Evolutionary conservation across 2,888 invertebrate species (phyloP), one percentile per base, ranked within the genome.

Genomic region (Pyrrhia umbra): DNA sequence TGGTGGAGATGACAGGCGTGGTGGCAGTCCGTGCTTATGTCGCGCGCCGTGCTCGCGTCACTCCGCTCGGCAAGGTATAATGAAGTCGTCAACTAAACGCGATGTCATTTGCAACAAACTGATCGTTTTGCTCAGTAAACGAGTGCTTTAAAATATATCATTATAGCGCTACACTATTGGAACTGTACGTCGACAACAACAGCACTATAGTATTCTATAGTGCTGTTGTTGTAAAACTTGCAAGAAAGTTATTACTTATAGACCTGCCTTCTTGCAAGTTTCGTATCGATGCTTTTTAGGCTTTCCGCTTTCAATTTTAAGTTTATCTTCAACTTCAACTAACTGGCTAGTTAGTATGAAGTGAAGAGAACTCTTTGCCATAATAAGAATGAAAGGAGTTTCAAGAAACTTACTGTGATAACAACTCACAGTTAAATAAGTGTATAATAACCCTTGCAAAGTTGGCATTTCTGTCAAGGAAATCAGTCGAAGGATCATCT

Each of bases 21-120:
- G 21, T 6, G 42, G 10, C n/a, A 18, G 30, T 0, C 25, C 8
- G 20, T n/a, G 51, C 63, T 61, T 34, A 52, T 60, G 56, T 49
- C 37, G 37, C 47, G 45, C 13, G 34, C 23, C n/a, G 47, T n/a
- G 18, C 5, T 16, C 25, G 37, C 58, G 61, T 46, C 78, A 60
- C 57, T 62, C 30, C 47, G 42, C 30, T 30, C 30, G 25, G 46
- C 37, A 40, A 54, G 60, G 56, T 61, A 61, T 55, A 54, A 77
- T 77, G 39, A 54, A 73, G 67, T 58, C 72, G 43, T 80, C 75
- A 74, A 45, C 20, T 61, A 68, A 69, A 80, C 56, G 62, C 47
- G 43, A 20, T 27, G 45, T 62, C 62, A 63, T 78, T 74, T 65
- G 61, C 46, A 34, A 50, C 18, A 18, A 76, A 61, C 23, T 55